Percentiles rank a stretch among this genome's conserved stretches.
Evolutionary conservation across 1,140 invertebrate genomes (phyloP).

Genomic region (Drepana arcuata): DNA sequence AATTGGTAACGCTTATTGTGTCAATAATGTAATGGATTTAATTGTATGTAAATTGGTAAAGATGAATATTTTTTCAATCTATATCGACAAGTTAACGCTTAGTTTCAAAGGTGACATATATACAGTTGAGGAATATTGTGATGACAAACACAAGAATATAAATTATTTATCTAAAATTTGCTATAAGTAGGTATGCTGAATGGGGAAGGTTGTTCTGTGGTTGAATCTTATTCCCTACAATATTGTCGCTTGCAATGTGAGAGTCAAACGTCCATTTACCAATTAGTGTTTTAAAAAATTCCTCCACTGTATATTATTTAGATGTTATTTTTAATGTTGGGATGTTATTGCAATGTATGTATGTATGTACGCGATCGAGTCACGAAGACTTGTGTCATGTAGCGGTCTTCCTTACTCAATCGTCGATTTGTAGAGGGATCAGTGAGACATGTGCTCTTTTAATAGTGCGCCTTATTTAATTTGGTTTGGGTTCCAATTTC

Average conservation of each 20-base stretch:
- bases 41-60: constrained; percentile 24
- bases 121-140: constrained; percentile 62
- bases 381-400: no score
- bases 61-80: constrained; percentile 51
- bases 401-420: constrained; percentile 2
- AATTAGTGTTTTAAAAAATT: constrained; percentile 46
- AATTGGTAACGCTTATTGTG: constrained; percentile 46
- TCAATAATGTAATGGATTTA: constrained; percentile 29
- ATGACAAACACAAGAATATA: no score
- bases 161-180: no score
- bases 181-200: no score
- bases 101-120: constrained; percentile 35
- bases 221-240: no score
- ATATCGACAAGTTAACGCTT: constrained; percentile 42
- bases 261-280: constrained; percentile 62
- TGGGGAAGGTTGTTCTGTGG: constrained; percentile 1
- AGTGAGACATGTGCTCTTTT: constrained; percentile 28
- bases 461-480: no score
- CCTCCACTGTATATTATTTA: constrained; percentile 67
- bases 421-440: constrained; percentile 18
- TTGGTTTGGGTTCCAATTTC: no score
- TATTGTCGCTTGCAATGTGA: constrained; percentile 14
- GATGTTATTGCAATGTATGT: constrained; percentile 35
- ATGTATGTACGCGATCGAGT: not conserved
- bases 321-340: constrained; percentile 38